Base-by-base conservation (phyloP, 2,888 invertebrate genomes). In the Mesorhabditis sp. region DNA sequence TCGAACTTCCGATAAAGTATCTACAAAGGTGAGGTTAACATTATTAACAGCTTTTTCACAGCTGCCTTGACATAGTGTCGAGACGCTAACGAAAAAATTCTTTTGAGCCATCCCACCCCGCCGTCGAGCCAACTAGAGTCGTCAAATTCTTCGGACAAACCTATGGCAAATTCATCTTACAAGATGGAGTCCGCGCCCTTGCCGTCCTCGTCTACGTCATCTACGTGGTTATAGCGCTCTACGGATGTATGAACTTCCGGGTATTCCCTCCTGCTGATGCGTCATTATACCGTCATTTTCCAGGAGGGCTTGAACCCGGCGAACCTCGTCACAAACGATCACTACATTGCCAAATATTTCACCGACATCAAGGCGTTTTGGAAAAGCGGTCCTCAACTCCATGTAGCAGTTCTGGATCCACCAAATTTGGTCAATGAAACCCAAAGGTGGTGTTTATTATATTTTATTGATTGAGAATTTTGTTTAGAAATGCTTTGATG, bases 251-350 rank as follows among this genome's bases (percentile, higher is more conserved):
- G 28, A 77, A 77, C 43, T 77, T 77, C 61, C 74, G 74, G 43
- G 58, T 50, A 50, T 28, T 28, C n/a, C 41, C 50, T 90, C 90
- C 0, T 93, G 93, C 0, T 93, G 93, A 7, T 90, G 92, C 65
- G 93, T 92, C 86, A 94, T 94, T 4, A 85, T 85, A 0, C 93
- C 94, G 86, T 72, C 76, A 28, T 28, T 64, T 80, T 82, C 71
- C 67, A 74, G 4, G 85, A 85, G 74, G 85, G 85, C 4, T 65
- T 85, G 45, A 82, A 85, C 67, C 85, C 85, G 4, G 80, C 77
- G 5, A 83, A 85, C 71, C 72, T 85, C 62, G 84, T 84, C 6
- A 83, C 84, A 5, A 78, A 80, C 67, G 77, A 82, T 67, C 83
- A 85, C 72, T 85, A 85, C 73, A 82, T 83, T 67, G 80, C 83